Conservation (phyloP, 2,113 vertebrate species). For the Silurus asotus region DNA sequence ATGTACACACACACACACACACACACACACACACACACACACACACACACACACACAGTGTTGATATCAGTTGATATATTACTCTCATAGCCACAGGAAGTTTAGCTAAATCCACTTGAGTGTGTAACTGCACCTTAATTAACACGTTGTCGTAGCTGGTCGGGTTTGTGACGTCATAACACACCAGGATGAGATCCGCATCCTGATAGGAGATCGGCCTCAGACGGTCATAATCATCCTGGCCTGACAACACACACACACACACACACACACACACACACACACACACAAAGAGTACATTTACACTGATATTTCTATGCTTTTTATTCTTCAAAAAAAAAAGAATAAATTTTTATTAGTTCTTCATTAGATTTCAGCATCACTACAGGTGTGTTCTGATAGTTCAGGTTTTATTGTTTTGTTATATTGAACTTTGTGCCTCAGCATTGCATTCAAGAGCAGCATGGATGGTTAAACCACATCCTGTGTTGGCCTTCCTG, state of each 20-base stretch:
- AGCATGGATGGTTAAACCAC: slow-evolving; percentile 60
- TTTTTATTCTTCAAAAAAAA: background rate
- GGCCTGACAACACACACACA: slow-evolving; percentile 75
- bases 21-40: background rate
- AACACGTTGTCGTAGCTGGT: slow-evolving; percentile 90
- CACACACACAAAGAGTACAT: background rate
- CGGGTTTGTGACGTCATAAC: slow-evolving; percentile 95
- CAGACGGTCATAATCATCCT: slow-evolving; percentile 93
- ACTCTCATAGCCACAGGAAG: background rate
- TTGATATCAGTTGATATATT: background rate
- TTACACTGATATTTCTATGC: background rate
- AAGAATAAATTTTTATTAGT: background rate
- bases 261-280: background rate
- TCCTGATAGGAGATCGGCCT: slow-evolving; percentile 93
- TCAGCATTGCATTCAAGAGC: background rate
- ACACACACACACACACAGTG: background rate
- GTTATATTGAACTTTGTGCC: background rate
- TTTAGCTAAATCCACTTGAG: background rate
- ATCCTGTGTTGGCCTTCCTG: slow-evolving; percentile 71
- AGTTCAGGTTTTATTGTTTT: background rate
- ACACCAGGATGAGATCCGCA: slow-evolving; percentile 84
- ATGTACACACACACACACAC: background rate
- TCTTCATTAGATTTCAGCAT: background rate
- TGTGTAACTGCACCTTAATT: slow-evolving; percentile 81
- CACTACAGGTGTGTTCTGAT: background rate